Conservation (phyloP, 2,113 vertebrate genomes). For the Phasianus colchicus region DNA sequence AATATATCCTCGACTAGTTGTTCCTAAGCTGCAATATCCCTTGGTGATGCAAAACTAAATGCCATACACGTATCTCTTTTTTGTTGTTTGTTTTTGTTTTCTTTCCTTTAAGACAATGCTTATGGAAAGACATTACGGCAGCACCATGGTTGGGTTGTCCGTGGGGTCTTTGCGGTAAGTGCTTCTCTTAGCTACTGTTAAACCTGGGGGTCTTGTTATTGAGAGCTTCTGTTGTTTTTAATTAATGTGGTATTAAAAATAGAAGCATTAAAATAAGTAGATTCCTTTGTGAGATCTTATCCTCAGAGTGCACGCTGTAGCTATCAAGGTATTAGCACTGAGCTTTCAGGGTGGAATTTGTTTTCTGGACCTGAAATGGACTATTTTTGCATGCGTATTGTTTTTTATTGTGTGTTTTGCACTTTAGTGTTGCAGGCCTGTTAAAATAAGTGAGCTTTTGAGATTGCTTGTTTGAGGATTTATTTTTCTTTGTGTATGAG, state of each 20-base stretch:
- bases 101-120: constrained; percentile 84
- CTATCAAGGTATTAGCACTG: accelerated
- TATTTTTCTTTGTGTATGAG: not conserved
- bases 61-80: not conserved
- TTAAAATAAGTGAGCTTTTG: not conserved
- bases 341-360: not conserved
- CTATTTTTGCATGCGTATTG: accelerated
- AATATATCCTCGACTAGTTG: not conserved
- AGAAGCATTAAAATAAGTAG: not conserved
- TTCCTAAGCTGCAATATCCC: not conserved
- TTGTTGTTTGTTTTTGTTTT: too few species aligned
- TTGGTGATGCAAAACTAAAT: not conserved
- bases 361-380: not conserved
- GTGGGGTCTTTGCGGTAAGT: constrained; percentile 96
- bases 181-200: not conserved
- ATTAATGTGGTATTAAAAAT: not conserved
- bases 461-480: not conserved
- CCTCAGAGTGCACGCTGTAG: not conserved
- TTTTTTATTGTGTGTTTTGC: not conserved
- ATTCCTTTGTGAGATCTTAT: not conserved
- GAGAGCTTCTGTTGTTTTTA: not conserved
- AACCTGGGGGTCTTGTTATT: not conserved
- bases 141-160: constrained; percentile 97
- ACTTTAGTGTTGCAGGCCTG: not conserved
- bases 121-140: constrained; percentile 94